These are phyloP conservation scores for Heterodera filipjevi DNA, from an alignment of 2,888 invertebrate genomes.

Conservation along the genomic window DNA sequence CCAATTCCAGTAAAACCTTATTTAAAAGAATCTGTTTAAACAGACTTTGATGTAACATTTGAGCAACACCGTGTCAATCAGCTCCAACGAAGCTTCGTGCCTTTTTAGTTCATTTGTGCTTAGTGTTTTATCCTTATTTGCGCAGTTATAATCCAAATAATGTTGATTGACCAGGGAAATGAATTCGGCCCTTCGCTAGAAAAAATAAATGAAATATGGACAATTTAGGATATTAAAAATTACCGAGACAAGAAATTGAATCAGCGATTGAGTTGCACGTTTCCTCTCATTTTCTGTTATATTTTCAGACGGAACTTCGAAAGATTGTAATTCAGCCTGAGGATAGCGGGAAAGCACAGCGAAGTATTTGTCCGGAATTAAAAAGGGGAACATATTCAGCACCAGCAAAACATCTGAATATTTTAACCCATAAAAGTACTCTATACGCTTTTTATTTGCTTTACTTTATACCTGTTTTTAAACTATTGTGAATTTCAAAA, in stretches of 20 bases:
- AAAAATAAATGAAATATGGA: conserved; percentile 5
- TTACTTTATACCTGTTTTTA: conserved; percentile 78
- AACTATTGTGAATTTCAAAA: conserved; percentile 85
- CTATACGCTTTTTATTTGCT: too few relatives aligned
- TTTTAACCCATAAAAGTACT: not conserved
- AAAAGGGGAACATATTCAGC: conserved; percentile 88
- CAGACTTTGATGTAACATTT: conserved; percentile 91
- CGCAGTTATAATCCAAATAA: conserved; percentile 29
- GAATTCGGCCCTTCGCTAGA: conserved; percentile 29
- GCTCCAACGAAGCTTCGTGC: conserved; percentile 78
- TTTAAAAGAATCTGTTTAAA: not conserved
- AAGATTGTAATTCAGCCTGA: conserved; percentile 37
- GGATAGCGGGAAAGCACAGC: conserved; percentile 67
- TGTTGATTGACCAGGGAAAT: conserved; percentile 41
- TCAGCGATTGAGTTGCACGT: conserved; percentile 81
- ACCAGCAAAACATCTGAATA: conserved; percentile 85
- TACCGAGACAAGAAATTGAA: conserved; percentile 83
- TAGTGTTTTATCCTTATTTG: conserved; percentile 34
- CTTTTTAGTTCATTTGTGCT: conserved; percentile 39
- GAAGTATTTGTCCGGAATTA: conserved; percentile 73
- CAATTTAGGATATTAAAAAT: too few relatives aligned
- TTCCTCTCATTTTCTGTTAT: conserved; percentile 71
- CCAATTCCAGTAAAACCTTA: not conserved
- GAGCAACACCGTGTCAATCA: conserved; percentile 93
- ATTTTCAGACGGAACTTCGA: conserved; percentile 34